A percentile compares a stretch with the other conserved stretches of the same genome.
phyloP scores from a whole-genome alignment of 1,140 invertebrate species.

The Drosophila watanabei region DNA sequence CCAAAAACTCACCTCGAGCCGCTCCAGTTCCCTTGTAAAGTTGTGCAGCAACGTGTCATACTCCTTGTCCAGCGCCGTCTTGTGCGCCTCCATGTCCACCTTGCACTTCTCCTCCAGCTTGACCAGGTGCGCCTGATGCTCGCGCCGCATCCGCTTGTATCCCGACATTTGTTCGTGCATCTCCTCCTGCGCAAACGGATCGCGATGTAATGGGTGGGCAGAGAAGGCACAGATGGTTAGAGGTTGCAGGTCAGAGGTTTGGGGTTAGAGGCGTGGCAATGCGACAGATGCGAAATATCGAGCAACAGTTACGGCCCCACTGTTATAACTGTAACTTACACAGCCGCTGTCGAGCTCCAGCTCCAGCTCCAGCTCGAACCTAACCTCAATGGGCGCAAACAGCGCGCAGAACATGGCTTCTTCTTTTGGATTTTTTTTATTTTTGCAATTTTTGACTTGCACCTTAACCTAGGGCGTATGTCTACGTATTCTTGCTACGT shows the following conservation, averaged over 20 bases:
- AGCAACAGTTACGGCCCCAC: background rate
- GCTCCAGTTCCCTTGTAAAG: constrained; percentile 96
- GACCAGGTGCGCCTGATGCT: constrained; percentile 97
- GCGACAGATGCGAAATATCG: background rate
- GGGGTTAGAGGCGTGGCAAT: constrained; percentile 31
- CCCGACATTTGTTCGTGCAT: constrained; percentile 99
- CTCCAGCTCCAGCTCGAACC: constrained; percentile 17
- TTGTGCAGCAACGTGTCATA: constrained; percentile 96
- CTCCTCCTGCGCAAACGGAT: constrained; percentile 89
- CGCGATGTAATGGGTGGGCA: constrained; percentile 21
- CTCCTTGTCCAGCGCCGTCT: constrained; percentile 97
- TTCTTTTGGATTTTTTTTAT: background rate
- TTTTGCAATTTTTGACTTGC: background rate
- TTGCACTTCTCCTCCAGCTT: constrained; percentile 98
- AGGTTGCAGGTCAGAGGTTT: constrained; percentile 3
- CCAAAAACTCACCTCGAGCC: constrained; percentile 89
- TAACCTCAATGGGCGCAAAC: constrained; percentile 39
- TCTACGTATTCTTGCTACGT: constrained; percentile 23
- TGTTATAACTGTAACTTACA: constrained; percentile 36
- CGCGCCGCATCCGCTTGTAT: constrained; percentile 98
- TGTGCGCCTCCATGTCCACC: constrained; percentile 98
- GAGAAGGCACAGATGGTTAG: constrained; percentile 53
- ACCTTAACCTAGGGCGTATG: background rate
- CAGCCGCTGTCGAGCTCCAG: constrained; percentile 20
- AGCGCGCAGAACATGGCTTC: constrained; percentile 25